These are phyloP conservation scores for Labia minor DNA, from an alignment of 2,888 invertebrate genomes.

Conservation along the genomic window DNA sequence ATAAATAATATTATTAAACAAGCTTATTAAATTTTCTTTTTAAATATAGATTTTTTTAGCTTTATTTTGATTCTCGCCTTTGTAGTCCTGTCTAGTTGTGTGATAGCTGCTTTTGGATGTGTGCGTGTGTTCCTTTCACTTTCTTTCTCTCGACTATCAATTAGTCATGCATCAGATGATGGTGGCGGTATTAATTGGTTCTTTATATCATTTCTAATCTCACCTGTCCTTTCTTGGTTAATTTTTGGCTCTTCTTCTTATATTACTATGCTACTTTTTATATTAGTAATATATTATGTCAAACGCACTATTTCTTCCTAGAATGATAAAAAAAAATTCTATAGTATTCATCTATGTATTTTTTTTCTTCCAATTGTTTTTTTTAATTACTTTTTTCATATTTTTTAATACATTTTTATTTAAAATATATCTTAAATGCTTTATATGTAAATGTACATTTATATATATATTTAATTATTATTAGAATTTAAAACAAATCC, in stretches of 20 bases:
- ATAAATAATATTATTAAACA: too few species aligned
- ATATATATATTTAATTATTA: too few species aligned
- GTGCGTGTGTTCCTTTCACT: not conserved
- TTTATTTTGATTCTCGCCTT: too few species aligned
- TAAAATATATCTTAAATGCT: too few species aligned
- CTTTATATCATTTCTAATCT: not conserved
- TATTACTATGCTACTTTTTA: not conserved
- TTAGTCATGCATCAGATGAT: not conserved
- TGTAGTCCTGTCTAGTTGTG: not conserved
- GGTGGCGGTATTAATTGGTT: not conserved
- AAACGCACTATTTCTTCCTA: not conserved
- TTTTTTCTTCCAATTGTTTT: not conserved
- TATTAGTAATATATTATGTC: not conserved
- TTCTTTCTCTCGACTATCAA: too few species aligned
- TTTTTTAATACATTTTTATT: too few species aligned
- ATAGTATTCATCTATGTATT: too few species aligned
- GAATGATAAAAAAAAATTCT: too few species aligned
- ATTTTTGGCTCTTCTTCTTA: not conserved
- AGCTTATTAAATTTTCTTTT: too few species aligned
- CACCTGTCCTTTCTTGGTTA: not conserved
- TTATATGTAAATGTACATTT: too few species aligned
- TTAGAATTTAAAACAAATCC: too few species aligned
- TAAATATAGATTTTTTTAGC: too few species aligned
- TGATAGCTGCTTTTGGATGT: slow-evolving; percentile 3
- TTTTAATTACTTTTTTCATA: not conserved